Evolutionary conservation across 23 tunicate species (phyloP).

Genomic region (Halocynthia aurantium): DNA sequence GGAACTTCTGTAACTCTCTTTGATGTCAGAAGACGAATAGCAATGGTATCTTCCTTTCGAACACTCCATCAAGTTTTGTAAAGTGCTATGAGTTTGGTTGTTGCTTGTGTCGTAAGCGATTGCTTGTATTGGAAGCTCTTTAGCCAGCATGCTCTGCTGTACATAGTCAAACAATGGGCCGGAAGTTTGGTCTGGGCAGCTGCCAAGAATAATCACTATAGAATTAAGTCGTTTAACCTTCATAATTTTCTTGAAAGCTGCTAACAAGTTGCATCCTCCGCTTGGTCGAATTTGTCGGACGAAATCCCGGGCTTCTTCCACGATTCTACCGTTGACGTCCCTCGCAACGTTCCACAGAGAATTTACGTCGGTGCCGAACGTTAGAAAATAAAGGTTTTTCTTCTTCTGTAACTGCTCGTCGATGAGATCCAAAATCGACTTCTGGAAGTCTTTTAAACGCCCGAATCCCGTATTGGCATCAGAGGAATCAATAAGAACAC

Average conservation of each 20-base stretch:
- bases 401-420: slow-evolving; percentile 81
- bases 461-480: slow-evolving; percentile 95
- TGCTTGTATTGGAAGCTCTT: slow-evolving; percentile 69
- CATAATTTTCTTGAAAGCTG: slow-evolving; percentile 74
- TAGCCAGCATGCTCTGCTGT: slow-evolving; percentile 68
- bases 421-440: slow-evolving; percentile 65
- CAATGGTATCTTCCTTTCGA: slow-evolving; percentile 89
- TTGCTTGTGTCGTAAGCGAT: slow-evolving; percentile 90
- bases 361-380: slow-evolving; percentile 74
- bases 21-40: slow-evolving; percentile 67
- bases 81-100: slow-evolving; percentile 63
- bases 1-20: slow-evolving; percentile 77
- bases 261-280: slow-evolving; percentile 83
- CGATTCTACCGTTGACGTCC: slow-evolving; percentile 63
- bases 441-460: slow-evolving; percentile 67
- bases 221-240: slow-evolving; percentile 74
- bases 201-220: slow-evolving; percentile 69
- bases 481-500: slow-evolving; percentile 86
- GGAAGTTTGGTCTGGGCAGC: slow-evolving; percentile 89
- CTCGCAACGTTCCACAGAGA: slow-evolving; percentile 59
- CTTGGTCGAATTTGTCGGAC: slow-evolving; percentile 69
- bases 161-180: slow-evolving; percentile 68
- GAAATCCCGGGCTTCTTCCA: slow-evolving; percentile 86
- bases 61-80: slow-evolving; percentile 48
- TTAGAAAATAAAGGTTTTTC: slow-evolving; percentile 61